A percentile compares a stretch with the other conserved stretches of the same genome.
These are phyloP conservation scores for Tenthredo notha DNA, from an alignment of 2,888 invertebrate species.

Conservation along the genomic window DNA sequence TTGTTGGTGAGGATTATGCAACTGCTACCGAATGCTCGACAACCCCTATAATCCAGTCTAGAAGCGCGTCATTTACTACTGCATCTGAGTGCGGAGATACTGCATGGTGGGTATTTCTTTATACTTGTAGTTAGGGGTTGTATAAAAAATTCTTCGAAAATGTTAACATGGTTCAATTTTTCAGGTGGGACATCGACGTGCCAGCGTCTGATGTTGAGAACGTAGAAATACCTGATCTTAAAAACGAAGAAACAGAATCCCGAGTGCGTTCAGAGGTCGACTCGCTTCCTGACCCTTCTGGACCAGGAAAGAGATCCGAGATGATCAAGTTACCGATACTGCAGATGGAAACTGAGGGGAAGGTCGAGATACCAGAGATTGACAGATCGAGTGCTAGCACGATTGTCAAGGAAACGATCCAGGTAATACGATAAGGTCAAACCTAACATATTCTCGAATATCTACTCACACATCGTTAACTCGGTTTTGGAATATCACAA, in stretches of 20 bases:
- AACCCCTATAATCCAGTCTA: slow-evolving; percentile 80
- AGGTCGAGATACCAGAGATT: slow-evolving; percentile 52
- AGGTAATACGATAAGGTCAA: slow-evolving; percentile 57
- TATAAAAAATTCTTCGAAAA: background rate
- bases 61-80: slow-evolving; percentile 85
- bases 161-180: background rate
- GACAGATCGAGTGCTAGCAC: slow-evolving; percentile 59
- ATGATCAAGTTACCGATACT: slow-evolving; percentile 39
- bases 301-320: slow-evolving; percentile 20
- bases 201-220: slow-evolving; percentile 52
- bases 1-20: slow-evolving; percentile 82
- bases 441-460: background rate
- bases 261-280: background rate
- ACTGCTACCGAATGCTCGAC: slow-evolving; percentile 86
- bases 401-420: slow-evolving; percentile 58
- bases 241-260: slow-evolving; percentile 18
- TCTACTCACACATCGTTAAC: background rate
- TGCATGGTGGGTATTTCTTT: slow-evolving; percentile 41
- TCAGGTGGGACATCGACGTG: slow-evolving; percentile 52
- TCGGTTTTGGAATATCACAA: background rate
- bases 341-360: slow-evolving; percentile 42
- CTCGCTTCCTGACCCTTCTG: background rate
- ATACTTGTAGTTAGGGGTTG: background rate
- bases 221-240: slow-evolving; percentile 32
- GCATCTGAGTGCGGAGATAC: slow-evolving; percentile 84